Conservation (phyloP, 2,797 vertebrate species). For the Kryptopterus vitreolus region DNA sequence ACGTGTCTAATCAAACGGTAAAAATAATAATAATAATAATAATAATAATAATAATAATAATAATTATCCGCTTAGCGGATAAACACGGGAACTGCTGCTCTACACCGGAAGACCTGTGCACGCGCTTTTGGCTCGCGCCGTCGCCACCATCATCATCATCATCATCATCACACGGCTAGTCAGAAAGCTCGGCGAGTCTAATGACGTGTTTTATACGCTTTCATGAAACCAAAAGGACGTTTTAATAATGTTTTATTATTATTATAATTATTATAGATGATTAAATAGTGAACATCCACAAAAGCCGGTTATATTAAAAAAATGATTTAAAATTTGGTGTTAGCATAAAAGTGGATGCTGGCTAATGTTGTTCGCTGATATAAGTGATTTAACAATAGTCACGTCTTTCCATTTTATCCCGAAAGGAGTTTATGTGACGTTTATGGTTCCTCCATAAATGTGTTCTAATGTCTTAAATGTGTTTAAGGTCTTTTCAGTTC, state of each 20-base stretch:
- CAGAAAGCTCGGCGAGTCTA: slow-evolving; percentile 31
- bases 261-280: too few relatives aligned
- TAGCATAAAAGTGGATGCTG: too few relatives aligned
- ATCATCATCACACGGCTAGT: slow-evolving; percentile 29
- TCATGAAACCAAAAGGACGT: not conserved
- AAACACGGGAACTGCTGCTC: slow-evolving; percentile 67
- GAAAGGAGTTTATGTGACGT: too few relatives aligned
- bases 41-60: not conserved
- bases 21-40: not conserved
- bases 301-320: too few relatives aligned
- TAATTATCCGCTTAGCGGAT: slow-evolving; percentile 63
- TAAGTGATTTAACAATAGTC: too few relatives aligned
- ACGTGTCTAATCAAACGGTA: not conserved
- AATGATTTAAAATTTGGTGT: too few relatives aligned
- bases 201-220: not conserved
- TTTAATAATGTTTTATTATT: not conserved
- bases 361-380: too few relatives aligned
- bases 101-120: slow-evolving; percentile 79
- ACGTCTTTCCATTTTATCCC: too few relatives aligned
- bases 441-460: too few relatives aligned
- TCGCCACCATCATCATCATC: slow-evolving; percentile 48
- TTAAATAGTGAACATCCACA: too few relatives aligned
- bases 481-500: too few relatives aligned
- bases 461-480: too few relatives aligned
- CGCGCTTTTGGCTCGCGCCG: slow-evolving; percentile 70